Base-by-base conservation (phyloP, 2,113 vertebrate species). In the Fregata magnificens region DNA sequence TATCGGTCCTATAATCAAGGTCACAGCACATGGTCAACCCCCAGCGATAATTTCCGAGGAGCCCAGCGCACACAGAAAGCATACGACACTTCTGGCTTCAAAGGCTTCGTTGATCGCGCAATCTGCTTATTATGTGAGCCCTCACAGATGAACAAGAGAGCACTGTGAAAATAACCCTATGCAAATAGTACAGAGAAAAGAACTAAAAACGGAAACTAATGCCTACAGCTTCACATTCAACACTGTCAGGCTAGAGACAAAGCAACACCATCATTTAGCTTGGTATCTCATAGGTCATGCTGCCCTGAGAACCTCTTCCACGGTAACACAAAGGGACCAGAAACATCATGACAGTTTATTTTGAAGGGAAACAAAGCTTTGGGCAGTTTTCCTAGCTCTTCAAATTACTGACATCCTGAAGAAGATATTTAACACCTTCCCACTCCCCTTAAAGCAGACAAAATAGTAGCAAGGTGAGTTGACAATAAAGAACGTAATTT, bases 171-270 rank as follows among this genome's bases (percentile, higher is more conserved):
- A 93, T 80, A 93, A 94, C 62, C 78, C 55, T 65, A 69, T 73
- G 86, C 77, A 93, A 87, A 95, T 0, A 86, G 52, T 9, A 53
- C 40, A 91, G 77, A 86, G 73, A 90, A 95, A 94, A 93, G 92
- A 78, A 72, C 92, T 94, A 88, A 95, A 92, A 94, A 81, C 82
- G 93, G 92, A 94, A 92, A 93, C 36, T 72, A 49, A 90, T 59
- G 76, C 40, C 90, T 72, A 47, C 77, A 59, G 88, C 63, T 93
- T 88, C 86, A 90, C 79, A 31, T 90, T 94, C 84, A 73, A 67
- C 42, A 78, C 36, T 14, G 40, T 63, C 38, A 49, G 42, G 31
- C 61, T 55, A 47, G 36, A 86, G 61, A 88, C 86, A 95, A 90
- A 94, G 89, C 32, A 88, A 58, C 26, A 63, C 18, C 76, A 34